These are phyloP conservation scores for Augochlora pura DNA, from an alignment of 1,140 invertebrate genomes.

Conservation along the genomic window DNA sequence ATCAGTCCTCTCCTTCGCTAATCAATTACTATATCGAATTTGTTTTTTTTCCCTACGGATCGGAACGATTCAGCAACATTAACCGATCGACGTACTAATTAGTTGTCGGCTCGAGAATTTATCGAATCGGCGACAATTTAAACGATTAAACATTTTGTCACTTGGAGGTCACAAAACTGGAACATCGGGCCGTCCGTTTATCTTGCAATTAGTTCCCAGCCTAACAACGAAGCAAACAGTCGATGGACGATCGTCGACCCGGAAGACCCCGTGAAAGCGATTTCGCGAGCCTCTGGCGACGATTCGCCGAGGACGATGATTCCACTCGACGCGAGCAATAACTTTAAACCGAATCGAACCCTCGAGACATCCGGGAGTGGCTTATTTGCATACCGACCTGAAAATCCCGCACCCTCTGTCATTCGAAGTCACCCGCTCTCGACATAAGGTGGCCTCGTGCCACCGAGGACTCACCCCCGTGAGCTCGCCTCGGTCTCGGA, in stretches of 20 bases:
- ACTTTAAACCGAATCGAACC: slow-evolving; percentile 76
- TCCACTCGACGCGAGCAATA: slow-evolving; percentile 66
- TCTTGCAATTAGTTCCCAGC: slow-evolving; percentile 63
- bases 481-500: neutral
- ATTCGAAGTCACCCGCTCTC: slow-evolving; percentile 68
- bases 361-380: slow-evolving; percentile 75
- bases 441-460: slow-evolving; percentile 70
- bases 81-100: too few relatives aligned
- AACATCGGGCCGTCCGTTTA: slow-evolving; percentile 46
- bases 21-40: neutral
- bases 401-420: slow-evolving; percentile 75
- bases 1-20: slow-evolving; percentile 42
- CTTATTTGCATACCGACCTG: slow-evolving; percentile 77
- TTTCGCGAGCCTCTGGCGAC: slow-evolving; percentile 45
- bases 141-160: too few relatives aligned
- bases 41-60: too few relatives aligned
- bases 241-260: neutral
- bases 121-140: too few relatives aligned
- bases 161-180: neutral
- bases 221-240: neutral
- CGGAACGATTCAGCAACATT: too few relatives aligned
- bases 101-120: too few relatives aligned
- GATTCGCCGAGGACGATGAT: slow-evolving; percentile 64
- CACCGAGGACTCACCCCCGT: neutral
- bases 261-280: slow-evolving; percentile 13